Evolutionary conservation across 2,113 vertebrate species (phyloP).

Genomic region (Onychostruthus taczanowskii): DNA sequence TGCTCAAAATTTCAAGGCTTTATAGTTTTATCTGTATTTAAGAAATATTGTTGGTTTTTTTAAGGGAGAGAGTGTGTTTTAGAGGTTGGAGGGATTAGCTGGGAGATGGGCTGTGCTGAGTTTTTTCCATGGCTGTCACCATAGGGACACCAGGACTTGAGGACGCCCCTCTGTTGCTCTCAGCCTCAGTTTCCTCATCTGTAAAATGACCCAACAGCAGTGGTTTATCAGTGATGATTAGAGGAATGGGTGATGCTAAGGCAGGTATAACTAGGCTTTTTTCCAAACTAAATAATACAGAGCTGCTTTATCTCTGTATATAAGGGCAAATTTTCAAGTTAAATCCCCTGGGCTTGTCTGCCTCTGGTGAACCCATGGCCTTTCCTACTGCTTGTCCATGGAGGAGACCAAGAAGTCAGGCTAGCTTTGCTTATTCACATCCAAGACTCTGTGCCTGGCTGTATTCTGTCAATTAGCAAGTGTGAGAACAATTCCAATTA

Average conservation of each 20-base stretch:
- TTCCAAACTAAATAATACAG: neutral
- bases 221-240: neutral
- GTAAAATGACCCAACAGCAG: neutral
- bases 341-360: neutral
- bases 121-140: accelerated
- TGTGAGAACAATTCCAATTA: conserved; percentile 41
- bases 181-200: neutral
- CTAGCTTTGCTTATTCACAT: neutral
- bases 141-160: accelerated
- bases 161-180: neutral
- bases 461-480: neutral
- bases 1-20: conserved; percentile 47
- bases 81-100: neutral
- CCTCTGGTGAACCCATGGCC: neutral
- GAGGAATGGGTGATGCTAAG: neutral
- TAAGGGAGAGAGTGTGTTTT: neutral
- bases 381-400: neutral
- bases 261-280: neutral
- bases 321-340: neutral
- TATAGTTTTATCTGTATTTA: conserved; percentile 47
- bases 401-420: neutral
- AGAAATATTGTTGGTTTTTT: neutral
- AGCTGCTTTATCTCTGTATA: neutral
- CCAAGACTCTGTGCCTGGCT: neutral
- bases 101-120: neutral